phyloP scores from a whole-genome alignment of 2,888 invertebrate species.

The Autographa pulchrina region DNA sequence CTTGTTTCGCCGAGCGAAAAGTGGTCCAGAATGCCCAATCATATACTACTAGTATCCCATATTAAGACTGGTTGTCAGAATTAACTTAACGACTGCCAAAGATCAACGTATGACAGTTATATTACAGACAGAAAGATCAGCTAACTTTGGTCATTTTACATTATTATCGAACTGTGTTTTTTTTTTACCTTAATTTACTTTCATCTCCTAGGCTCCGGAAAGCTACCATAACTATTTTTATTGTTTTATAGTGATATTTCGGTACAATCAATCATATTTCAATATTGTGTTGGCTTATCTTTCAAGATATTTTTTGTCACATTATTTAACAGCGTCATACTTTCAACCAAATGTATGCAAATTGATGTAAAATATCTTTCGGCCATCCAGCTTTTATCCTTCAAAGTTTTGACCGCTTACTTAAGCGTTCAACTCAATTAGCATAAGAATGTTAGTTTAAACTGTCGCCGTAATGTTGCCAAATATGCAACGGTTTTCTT shows the following conservation, averaged over 20 bases:
- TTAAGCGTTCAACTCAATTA: slow-evolving; percentile 39
- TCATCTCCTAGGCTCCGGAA: too few species aligned
- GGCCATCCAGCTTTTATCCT: neutral
- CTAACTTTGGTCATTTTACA: neutral
- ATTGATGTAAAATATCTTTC: slow-evolving; percentile 1
- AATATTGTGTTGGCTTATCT: neutral
- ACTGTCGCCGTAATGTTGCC: slow-evolving; percentile 32
- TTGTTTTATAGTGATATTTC: too few species aligned
- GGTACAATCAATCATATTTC: neutral
- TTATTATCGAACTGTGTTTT: too few species aligned
- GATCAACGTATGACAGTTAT: too few species aligned
- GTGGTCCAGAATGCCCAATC: too few species aligned
- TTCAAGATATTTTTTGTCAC: neutral
- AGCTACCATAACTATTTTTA: too few species aligned
- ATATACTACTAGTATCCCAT: too few species aligned
- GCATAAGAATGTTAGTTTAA: slow-evolving; percentile 45
- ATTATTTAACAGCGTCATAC: slow-evolving; percentile 1
- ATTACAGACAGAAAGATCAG: neutral
- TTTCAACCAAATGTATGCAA: slow-evolving; percentile 1
- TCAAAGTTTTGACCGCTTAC: slow-evolving; percentile 27
- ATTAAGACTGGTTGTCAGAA: too few species aligned
- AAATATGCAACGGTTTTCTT: slow-evolving; percentile 45
- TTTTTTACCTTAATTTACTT: too few species aligned
- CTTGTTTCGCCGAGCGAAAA: too few species aligned
- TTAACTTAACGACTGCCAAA: too few species aligned